Conservation (phyloP, 2,797 vertebrate species). For the Caiman crocodilus region DNA sequence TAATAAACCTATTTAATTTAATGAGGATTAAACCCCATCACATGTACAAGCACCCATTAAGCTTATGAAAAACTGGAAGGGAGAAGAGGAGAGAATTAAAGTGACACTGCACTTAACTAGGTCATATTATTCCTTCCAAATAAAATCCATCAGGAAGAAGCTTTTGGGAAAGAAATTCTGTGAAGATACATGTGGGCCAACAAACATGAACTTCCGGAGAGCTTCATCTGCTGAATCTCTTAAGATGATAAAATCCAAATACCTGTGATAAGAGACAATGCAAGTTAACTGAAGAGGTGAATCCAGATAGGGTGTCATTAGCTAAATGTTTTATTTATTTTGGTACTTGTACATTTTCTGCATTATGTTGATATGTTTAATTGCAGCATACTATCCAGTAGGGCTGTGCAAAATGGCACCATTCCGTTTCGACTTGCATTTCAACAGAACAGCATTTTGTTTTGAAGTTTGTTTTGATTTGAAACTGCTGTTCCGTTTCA, state of each 20-base stretch:
- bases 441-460: no score
- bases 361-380: neutral
- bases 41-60: no score
- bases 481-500: no score
- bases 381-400: neutral
- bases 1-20: no score
- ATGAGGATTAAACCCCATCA: no score
- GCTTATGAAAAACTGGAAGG: no score
- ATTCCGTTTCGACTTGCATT: neutral
- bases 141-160: neutral
- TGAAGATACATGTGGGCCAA: neutral
- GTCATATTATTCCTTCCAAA: neutral
- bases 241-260: constrained; percentile 23
- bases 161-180: neutral
- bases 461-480: no score
- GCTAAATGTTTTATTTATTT: constrained; percentile 25
- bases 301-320: constrained; percentile 47
- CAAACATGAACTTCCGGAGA: no score
- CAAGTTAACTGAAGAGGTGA: constrained; percentile 60
- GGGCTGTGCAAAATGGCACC: neutral
- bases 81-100: no score
- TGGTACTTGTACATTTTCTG: neutral
- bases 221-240: neutral
- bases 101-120: neutral
- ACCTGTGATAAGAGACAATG: constrained; percentile 27